Base-by-base conservation (phyloP, 2,113 vertebrate genomes). In the Leptodactylus fuscus region DNA sequence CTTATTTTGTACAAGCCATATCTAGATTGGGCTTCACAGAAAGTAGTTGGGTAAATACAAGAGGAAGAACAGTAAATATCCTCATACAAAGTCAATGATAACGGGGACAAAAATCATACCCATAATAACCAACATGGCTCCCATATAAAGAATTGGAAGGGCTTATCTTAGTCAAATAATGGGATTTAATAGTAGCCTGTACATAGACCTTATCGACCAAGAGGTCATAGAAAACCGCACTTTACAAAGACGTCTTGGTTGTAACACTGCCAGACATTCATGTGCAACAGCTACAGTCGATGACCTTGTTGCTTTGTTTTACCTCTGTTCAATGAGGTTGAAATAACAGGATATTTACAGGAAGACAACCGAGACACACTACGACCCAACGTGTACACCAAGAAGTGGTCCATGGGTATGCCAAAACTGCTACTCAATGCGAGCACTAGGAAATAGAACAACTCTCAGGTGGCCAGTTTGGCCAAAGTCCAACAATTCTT, bases 81-180 rank as follows among this genome's bases (percentile, higher is more conserved):
- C 18, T 22, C 15, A 51, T 22, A 69, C 44, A 49, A 81, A 69
- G 79, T 81, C 16, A 81, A 69, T 49, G 79, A 81, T 67, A 81
- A 81, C 44, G 62, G 27, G 38, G 38, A 69, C 44, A n/a, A 81
- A 22, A 81, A 22, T 22, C 6, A 29, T 34, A 34, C 16, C 13
- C 32, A 13, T 41, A 34, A 24, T 38, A 12, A 78, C 58, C 7
- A 38, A 20, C 20, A 58, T 36, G 20, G 32, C 32, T 55, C 76
- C 48, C 49, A 62, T 58, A 34, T 12, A 27, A 62, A 76, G 46
- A 8, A 27, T 53, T 53, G 2, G 10, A 11, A 49, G n/a, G 46
- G 46, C 75, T 77, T 79, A 55, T 79, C 76, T n/a, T 58, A 6
- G 32, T 53, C 32, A 80, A 62, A 80, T 80, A 80, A 7, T 15